phyloP scores from a whole-genome alignment of 1,140 invertebrate genomes.

The Meloidogyne chitwoodi region DNA sequence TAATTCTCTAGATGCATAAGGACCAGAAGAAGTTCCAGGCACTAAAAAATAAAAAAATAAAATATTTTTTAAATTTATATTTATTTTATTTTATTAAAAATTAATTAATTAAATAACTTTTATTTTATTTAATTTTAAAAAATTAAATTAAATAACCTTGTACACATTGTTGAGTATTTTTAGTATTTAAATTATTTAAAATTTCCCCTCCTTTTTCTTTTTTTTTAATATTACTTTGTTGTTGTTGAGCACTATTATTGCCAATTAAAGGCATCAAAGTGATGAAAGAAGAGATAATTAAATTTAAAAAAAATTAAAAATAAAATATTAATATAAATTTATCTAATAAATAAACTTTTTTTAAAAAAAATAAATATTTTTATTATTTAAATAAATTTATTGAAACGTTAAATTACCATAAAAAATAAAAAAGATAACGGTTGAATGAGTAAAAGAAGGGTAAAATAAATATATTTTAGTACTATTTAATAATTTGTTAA shows the following conservation, averaged over 20 bases:
- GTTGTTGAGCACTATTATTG: not conserved
- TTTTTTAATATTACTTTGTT: not conserved
- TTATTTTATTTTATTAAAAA: not conserved
- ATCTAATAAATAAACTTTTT: not conserved
- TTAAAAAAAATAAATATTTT: not conserved
- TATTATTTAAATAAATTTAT: not conserved
- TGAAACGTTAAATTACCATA: not conserved
- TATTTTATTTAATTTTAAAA: not conserved
- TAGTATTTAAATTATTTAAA: not conserved
- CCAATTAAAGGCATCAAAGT: slow-evolving; percentile 1
- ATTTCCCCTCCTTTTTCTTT: not conserved
- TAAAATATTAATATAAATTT: not conserved
- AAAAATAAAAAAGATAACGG: not conserved
- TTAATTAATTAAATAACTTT: too few species aligned
- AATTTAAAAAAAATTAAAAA: too few species aligned
- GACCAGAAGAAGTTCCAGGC: slow-evolving; percentile 12
- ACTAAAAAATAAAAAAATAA: not conserved
- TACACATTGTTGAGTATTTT: not conserved
- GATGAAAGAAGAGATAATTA: not conserved
- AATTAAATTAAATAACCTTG: not conserved
- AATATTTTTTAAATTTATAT: too few species aligned
- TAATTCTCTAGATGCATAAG: slow-evolving; percentile 12
- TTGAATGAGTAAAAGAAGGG: not conserved
- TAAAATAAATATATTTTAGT: not conserved
- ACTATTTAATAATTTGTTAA: too few species aligned